phyloP scores from a whole-genome alignment of 92 coral and sea anemone genomes.

The Porites evermanni region DNA sequence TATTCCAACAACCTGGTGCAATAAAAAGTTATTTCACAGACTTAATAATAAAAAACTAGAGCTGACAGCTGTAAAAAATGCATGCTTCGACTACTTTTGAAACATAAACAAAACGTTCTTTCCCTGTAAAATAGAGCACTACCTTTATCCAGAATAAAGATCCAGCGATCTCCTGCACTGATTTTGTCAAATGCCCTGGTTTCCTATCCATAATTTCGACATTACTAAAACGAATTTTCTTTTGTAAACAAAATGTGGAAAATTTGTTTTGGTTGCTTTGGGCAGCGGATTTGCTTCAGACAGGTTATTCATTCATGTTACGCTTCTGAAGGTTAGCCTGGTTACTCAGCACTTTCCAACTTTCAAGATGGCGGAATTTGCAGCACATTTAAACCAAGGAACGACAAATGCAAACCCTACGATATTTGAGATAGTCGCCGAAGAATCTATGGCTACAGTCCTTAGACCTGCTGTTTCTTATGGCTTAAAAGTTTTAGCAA shows the following conservation, averaged over 20 bases:
- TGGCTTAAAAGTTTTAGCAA: slow-evolving; percentile 82
- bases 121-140: background rate
- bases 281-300: background rate
- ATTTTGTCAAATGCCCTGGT: slow-evolving; percentile 75
- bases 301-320: too few species aligned
- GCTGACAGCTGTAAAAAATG: too few species aligned
- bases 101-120: too few species aligned
- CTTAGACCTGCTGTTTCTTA: slow-evolving; percentile 90
- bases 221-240: background rate
- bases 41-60: too few species aligned
- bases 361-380: slow-evolving; percentile 84
- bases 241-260: background rate
- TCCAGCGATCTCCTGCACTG: slow-evolving; percentile 92
- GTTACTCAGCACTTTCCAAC: background rate
- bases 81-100: too few species aligned
- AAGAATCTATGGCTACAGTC: slow-evolving; percentile 91
- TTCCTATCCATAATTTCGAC: slow-evolving; percentile 75
- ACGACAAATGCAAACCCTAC: slow-evolving; percentile 83
- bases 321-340: too few species aligned
- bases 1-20: slow-evolving; percentile 83
- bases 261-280: background rate
- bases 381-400: slow-evolving; percentile 88
- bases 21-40: background rate
- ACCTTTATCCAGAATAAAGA: slow-evolving; percentile 97
- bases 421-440: slow-evolving; percentile 94